phyloP scores from a whole-genome alignment of 2,888 invertebrate genomes.

The Xanthia togata region DNA sequence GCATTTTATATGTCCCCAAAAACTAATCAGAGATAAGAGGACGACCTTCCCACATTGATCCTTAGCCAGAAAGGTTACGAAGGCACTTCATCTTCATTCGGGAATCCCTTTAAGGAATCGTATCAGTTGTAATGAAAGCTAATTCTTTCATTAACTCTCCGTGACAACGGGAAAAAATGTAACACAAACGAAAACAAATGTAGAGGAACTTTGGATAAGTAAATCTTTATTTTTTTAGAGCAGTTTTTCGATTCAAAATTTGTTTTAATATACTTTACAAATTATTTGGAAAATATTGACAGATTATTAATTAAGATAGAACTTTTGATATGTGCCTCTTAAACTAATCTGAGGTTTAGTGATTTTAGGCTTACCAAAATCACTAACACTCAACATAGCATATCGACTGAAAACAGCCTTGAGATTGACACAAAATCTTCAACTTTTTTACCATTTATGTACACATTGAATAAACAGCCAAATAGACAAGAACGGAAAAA shows the following conservation, averaged over 20 bases:
- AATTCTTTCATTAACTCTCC: constrained; percentile 90
- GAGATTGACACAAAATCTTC: neutral
- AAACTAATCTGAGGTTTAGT: neutral
- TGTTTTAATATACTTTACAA: neutral
- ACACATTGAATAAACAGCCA: too few species aligned
- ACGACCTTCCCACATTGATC: constrained; percentile 81
- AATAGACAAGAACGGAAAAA: too few species aligned
- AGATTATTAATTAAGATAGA: neutral
- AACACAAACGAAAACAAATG: constrained; percentile 85
- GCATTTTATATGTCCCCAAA: constrained; percentile 80
- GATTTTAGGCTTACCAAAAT: too few species aligned
- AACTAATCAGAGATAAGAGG: constrained; percentile 86
- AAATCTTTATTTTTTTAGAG: constrained; percentile 62
- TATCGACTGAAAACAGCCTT: neutral
- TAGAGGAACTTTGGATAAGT: constrained; percentile 58
- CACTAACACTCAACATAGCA: neutral
- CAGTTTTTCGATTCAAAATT: constrained; percentile 32
- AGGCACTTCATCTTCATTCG: constrained; percentile 89
- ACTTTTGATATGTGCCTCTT: neutral
- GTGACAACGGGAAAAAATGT: constrained; percentile 89
- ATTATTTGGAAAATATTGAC: too few species aligned
- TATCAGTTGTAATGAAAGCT: constrained; percentile 90
- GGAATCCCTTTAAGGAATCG: constrained; percentile 89
- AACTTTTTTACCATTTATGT: too few species aligned
- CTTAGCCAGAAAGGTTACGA: constrained; percentile 84